These are phyloP conservation scores for Scolopax bukidnonensis DNA, from an alignment of 2,797 vertebrate species.

Conservation along the genomic window DNA sequence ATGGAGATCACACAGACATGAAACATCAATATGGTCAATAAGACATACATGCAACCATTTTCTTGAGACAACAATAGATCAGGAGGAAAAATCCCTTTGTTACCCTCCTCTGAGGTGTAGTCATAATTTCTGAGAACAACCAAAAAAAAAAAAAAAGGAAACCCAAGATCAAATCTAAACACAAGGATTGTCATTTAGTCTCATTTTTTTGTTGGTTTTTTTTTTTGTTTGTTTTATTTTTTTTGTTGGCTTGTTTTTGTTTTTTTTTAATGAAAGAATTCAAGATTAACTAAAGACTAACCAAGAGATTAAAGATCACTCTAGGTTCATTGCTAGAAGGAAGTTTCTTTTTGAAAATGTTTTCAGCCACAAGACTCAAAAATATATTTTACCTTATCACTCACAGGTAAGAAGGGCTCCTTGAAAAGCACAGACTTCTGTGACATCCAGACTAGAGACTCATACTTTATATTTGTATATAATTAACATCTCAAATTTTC, in stretches of 20 bases:
- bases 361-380: background rate
- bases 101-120: background rate
- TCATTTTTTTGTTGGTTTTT: background rate
- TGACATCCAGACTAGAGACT: background rate
- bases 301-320: background rate
- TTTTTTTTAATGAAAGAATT: background rate
- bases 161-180: too few relatives aligned
- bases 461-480: background rate
- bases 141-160: fast-evolving
- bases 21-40: background rate
- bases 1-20: background rate
- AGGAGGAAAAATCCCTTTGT: background rate
- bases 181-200: background rate
- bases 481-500: background rate
- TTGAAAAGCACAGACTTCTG: background rate
- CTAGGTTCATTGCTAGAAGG: background rate
- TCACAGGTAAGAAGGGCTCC: background rate
- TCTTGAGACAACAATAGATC: background rate
- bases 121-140: background rate
- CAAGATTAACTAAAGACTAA: background rate
- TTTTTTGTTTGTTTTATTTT: background rate
- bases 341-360: background rate
- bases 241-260: background rate
- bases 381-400: background rate
- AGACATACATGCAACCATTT: fast-evolving